A percentile compares a stretch with the other conserved stretches of the same genome.
These are phyloP conservation scores for Punctoribates punctum DNA, from an alignment of 2,888 invertebrate genomes.

Conservation along the genomic window DNA sequence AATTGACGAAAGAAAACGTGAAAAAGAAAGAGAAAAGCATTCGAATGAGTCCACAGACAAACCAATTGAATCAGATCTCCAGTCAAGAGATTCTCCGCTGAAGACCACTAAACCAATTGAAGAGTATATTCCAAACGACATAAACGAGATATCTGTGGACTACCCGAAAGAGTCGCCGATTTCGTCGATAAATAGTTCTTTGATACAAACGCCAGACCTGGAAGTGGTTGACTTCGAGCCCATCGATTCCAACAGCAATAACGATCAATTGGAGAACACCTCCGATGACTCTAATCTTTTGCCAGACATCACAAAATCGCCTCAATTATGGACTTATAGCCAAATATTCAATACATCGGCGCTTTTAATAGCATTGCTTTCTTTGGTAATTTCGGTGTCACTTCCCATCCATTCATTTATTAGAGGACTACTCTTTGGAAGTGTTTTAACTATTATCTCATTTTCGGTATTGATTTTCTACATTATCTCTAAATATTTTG, in stretches of 20 bases:
- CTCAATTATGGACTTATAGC: conserved; percentile 5
- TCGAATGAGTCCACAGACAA: background rate
- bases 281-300: background rate
- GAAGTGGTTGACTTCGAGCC: background rate
- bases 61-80: background rate
- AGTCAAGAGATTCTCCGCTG: background rate
- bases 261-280: background rate
- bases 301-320: background rate
- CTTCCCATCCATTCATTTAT: conserved; percentile 42
- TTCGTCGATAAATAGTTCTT: background rate
- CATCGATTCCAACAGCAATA: background rate
- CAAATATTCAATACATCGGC: conserved; percentile 33
- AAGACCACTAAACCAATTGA: background rate
- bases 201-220: background rate
- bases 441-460: conserved; percentile 36
- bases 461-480: conserved; percentile 37
- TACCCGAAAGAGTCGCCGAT: background rate
- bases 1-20: conserved; percentile 34
- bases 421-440: conserved; percentile 42
- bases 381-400: conserved; percentile 33
- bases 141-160: conserved; percentile 16
- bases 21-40: conserved; percentile 25
- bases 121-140: background rate
- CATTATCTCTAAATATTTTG: conserved; percentile 25
- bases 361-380: conserved; percentile 27